Base-by-base conservation (phyloP, 2,888 invertebrate genomes). In the Silvanus unidentatus region DNA sequence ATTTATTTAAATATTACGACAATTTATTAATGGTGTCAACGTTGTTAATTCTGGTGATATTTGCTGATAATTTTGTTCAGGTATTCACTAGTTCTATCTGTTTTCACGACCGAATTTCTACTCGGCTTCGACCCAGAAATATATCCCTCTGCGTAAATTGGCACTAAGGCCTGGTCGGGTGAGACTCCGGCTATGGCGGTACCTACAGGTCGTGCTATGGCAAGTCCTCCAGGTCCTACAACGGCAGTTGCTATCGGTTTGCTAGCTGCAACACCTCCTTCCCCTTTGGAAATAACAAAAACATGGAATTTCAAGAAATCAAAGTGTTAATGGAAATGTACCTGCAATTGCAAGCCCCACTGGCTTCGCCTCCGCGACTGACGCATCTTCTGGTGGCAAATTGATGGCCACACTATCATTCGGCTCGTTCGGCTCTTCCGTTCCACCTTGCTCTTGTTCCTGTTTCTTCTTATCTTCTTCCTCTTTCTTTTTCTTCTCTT, bases 301-400 rank as follows among this genome's bases (percentile, higher is more conserved):
- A 32, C 28, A 28, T 10, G 28, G 10, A 28, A 9, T 28, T 9
- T 8, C 8, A 28, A 9, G 28, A 28, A 28, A 28, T 28, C n/a
- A n/a, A n/a, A n/a, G n/a, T n/a, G n/a, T n/a, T n/a, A n/a, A n/a
- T 44, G 30, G 11, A 39, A 8, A 13, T 39, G 44, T 57, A 72
- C 72, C 72, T 53, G 73, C 73, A 40, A 73, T 61, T 22, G 73
- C 72, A 40, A 73, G 61, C 32, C 86, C 86, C 36, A 86, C 75
- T 43, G 87, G 87, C 58, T 83, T 86, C 0, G 86, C 86, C 70
- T 87, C 86, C 15, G 87, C 86, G 11, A 87, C 80, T 0, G 80
- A 79, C 10, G 80, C 77, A 47, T 79, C 78, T 45, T 77, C 76
- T 10, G 77, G 74, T 2, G 80, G 79, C 2, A 75, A 69, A 49